These are phyloP conservation scores for Globodera rostochiensis DNA, from an alignment of 1,140 invertebrate species.

Conservation along the genomic window DNA sequence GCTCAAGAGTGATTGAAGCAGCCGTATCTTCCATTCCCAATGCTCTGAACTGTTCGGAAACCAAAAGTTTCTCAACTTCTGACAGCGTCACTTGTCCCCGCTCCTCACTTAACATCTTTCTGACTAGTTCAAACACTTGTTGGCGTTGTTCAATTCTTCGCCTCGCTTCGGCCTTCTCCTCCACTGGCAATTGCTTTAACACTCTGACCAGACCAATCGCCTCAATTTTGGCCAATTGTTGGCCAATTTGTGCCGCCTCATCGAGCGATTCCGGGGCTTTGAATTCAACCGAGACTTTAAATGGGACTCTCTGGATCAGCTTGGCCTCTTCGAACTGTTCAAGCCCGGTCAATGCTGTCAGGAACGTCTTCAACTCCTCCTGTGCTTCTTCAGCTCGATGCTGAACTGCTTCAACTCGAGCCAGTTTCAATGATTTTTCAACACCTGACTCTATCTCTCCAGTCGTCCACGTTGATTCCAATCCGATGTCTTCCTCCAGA, in stretches of 20 bases:
- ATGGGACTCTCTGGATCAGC: background rate
- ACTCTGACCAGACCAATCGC: too few species aligned
- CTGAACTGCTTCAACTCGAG: too few species aligned
- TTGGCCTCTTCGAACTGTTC: slow-evolving; percentile 13
- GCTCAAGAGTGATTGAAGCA: background rate
- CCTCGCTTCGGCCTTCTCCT: background rate
- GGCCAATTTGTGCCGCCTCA: background rate
- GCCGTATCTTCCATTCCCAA: slow-evolving; percentile 8
- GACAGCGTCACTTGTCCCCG: background rate
- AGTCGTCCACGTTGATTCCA: too few species aligned
- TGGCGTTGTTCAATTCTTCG: too few species aligned
- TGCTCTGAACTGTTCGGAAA: background rate
- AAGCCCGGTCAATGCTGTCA: background rate
- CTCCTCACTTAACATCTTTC: background rate
- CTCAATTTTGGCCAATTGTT: too few species aligned
- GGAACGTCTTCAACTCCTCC: background rate
- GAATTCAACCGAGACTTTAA: background rate
- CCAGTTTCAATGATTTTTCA: too few species aligned
- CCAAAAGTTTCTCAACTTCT: background rate
- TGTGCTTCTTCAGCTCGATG: background rate
- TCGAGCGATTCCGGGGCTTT: background rate
- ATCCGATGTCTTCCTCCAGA: too few species aligned
- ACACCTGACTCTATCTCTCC: too few species aligned
- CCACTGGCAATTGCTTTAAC: background rate
- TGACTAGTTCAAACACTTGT: too few species aligned